Percentiles rank a stretch among this genome's conserved stretches.
Conservation (phyloP, 2,113 vertebrate species). For the Ceyx margarethae region DNA sequence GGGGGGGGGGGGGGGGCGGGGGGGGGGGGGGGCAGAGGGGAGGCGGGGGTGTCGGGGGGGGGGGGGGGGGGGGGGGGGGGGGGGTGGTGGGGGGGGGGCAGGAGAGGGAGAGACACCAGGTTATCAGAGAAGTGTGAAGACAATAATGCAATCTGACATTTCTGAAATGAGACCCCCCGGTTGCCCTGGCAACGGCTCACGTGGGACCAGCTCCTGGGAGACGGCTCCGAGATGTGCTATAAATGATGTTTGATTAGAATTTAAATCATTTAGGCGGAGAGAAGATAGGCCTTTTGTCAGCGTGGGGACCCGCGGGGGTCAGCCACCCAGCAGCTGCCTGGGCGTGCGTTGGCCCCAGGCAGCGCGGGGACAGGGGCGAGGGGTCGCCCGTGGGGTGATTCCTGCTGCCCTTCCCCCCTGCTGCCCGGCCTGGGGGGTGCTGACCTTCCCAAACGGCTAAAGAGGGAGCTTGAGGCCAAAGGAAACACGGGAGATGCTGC, state of each 20-base stretch:
- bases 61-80: neutral
- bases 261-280: slow-evolving; percentile 93
- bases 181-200: slow-evolving; percentile 96
- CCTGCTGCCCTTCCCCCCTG: slow-evolving; percentile 41
- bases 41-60: neutral
- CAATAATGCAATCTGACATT: slow-evolving; percentile 99
- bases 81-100: neutral
- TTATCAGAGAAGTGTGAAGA: slow-evolving; percentile 98
- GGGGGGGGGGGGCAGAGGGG: neutral
- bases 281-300: slow-evolving; percentile 87
- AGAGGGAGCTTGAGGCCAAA: neutral
- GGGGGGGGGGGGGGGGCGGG: neutral
- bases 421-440: neutral
- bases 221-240: slow-evolving; percentile 88
- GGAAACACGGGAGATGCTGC: neutral
- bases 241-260: slow-evolving; percentile 99
- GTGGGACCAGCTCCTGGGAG: slow-evolving; percentile 87
- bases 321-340: slow-evolving; percentile 44
- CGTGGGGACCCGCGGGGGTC: slow-evolving; percentile 65
- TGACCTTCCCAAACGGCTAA: slow-evolving; percentile 1
- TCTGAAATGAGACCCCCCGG: slow-evolving; percentile 98
- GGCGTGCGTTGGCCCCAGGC: neutral
- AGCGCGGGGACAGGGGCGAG: neutral
- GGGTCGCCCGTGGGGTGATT: slow-evolving; percentile 36
- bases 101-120: slow-evolving; percentile 77